Percentiles rank a stretch among this genome's conserved stretches.
These are phyloP conservation scores for Micrastur ruficollis DNA, from an alignment of 2,797 vertebrate species.

Conservation along the genomic window DNA sequence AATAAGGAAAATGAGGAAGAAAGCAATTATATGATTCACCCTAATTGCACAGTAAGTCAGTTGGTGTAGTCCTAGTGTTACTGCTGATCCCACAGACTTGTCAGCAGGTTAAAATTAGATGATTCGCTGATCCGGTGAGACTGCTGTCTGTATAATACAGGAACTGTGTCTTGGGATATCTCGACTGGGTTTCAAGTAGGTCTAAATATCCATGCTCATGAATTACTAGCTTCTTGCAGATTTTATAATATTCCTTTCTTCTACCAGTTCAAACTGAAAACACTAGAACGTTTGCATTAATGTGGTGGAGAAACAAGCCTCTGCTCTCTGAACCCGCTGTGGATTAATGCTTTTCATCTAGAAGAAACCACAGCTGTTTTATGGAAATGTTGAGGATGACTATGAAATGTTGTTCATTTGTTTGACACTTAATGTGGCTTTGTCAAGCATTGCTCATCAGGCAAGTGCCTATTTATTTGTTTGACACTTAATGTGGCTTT, in stretches of 20 bases:
- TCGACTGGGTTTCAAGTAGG: neutral
- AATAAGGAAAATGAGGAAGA: neutral
- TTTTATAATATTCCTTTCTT: neutral
- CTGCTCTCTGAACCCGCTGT: neutral
- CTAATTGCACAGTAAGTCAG: neutral
- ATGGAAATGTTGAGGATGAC: neutral
- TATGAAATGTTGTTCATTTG: neutral
- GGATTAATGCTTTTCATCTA: neutral
- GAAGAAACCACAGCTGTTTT: neutral
- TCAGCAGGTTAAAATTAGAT: conserved; percentile 33
- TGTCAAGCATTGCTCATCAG: neutral
- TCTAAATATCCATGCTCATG: neutral
- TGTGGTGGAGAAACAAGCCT: neutral
- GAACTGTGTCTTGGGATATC: neutral
- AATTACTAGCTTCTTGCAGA: neutral
- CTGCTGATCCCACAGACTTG: neutral
- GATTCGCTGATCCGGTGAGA: neutral
- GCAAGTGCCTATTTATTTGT: neutral
- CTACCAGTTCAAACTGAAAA: neutral
- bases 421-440: neutral
- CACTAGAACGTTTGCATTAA: neutral
- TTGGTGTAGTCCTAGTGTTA: neutral
- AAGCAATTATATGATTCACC: conserved; percentile 14
- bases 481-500: neutral
- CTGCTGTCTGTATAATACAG: neutral